Evolutionary conservation across 2,888 invertebrate genomes (phyloP).

Genomic region (Frankliniella fusca): DNA sequence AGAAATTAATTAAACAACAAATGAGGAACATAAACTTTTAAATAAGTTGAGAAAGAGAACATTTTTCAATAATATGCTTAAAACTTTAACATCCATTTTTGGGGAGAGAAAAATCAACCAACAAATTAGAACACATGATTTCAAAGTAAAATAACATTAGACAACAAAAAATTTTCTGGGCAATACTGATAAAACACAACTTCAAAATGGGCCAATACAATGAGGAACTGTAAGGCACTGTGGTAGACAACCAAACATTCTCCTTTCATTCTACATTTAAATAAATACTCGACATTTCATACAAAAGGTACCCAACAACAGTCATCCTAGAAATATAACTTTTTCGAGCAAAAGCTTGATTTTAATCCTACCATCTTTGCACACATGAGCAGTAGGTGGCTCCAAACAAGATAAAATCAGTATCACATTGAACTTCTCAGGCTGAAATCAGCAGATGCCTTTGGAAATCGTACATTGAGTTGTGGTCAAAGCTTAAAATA

Average conservation of each 20-base stretch:
- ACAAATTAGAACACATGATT: slow-evolving; percentile 3
- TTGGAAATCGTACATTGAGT: neutral
- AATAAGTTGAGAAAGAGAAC: neutral
- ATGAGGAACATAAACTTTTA: neutral
- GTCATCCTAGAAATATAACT: slow-evolving; percentile 10
- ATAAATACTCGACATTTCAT: slow-evolving; percentile 16
- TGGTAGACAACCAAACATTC: slow-evolving; percentile 6
- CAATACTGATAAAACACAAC: slow-evolving; percentile 20
- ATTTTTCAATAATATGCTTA: neutral
- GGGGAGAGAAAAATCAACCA: neutral
- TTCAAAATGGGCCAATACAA: slow-evolving; percentile 12
- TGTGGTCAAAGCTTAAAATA: slow-evolving; percentile 25
- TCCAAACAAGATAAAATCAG: slow-evolving; percentile 17
- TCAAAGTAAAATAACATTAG: neutral
- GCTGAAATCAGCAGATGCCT: neutral
- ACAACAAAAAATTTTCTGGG: slow-evolving; percentile 13
- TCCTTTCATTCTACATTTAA: neutral
- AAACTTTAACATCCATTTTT: neutral
- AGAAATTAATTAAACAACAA: neutral
- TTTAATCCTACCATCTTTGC: slow-evolving; percentile 3
- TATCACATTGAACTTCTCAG: slow-evolving; percentile 21
- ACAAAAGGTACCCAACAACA: slow-evolving; percentile 10
- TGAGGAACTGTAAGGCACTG: slow-evolving; percentile 26
- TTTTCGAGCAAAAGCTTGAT: slow-evolving; percentile 20
- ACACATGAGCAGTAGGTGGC: neutral